Conservation (phyloP, 2,888 invertebrate genomes). For the Mythimna vitellina region DNA sequence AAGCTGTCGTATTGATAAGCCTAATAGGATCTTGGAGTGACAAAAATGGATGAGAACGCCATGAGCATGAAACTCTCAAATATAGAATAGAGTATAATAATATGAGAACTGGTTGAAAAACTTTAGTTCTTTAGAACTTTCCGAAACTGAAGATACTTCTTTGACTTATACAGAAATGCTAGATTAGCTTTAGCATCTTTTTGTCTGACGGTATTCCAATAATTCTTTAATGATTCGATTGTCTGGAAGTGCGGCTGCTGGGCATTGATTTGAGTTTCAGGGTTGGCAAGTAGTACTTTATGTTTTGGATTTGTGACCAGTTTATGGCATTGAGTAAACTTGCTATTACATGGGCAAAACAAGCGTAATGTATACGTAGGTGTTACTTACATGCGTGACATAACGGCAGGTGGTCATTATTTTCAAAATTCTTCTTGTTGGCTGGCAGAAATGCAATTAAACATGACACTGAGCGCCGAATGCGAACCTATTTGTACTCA, state of each 20-base stretch:
- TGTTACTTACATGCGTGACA: not conserved
- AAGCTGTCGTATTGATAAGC: not conserved
- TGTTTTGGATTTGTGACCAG: not conserved
- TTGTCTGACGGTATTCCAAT: not conserved
- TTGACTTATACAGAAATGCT: too few species aligned
- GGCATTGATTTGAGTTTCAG: not conserved
- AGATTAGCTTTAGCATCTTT: not conserved
- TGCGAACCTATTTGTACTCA: not conserved
- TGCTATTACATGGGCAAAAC: too few species aligned
- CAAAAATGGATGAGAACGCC: not conserved
- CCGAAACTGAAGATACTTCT: too few species aligned
- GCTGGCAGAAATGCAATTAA: not conserved
- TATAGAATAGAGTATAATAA: too few species aligned
- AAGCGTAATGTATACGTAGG: too few species aligned
- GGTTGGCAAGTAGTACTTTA: not conserved
- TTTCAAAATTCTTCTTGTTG: not conserved
- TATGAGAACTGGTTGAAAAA: too few species aligned
- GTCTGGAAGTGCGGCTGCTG: too few species aligned
- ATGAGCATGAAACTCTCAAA: too few species aligned
- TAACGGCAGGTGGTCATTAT: not conserved
- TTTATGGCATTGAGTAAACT: not conserved
- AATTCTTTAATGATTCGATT: not conserved
- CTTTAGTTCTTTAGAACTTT: too few species aligned
- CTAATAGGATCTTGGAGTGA: too few species aligned
- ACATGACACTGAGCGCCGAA: not conserved